Conservation (phyloP, 2,888 invertebrate species). For the Eupithecia subumbrata region DNA sequence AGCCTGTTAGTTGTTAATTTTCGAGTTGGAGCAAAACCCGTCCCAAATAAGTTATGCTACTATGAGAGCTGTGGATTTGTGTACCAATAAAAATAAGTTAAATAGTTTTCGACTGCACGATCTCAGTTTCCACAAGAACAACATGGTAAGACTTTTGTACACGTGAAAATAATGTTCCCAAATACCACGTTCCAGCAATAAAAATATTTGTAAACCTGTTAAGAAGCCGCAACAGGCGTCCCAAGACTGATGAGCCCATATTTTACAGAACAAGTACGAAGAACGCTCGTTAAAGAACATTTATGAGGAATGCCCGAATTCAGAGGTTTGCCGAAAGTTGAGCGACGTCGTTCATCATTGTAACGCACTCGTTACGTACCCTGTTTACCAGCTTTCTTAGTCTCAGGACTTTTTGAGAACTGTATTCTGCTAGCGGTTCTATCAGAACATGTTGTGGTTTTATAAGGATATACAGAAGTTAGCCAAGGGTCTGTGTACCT, state of each 20-base stretch:
- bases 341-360: not conserved
- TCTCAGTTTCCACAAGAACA: not conserved
- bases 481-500: too few relatives aligned
- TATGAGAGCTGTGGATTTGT: too few relatives aligned
- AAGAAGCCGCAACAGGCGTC: constrained; percentile 5
- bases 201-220: constrained; percentile 15
- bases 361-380: constrained; percentile 29
- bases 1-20: too few relatives aligned
- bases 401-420: not conserved
- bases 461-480: not conserved
- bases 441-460: too few relatives aligned
- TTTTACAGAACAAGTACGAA: constrained; percentile 25
- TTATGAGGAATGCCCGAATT: constrained; percentile 18
- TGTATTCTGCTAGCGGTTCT: not conserved
- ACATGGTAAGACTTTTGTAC: not conserved
- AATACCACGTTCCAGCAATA: constrained; percentile 14
- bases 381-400: not conserved
- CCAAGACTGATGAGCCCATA: constrained; percentile 23
- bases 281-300: constrained; percentile 20
- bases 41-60: too few relatives aligned
- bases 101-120: not conserved
- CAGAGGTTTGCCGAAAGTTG: constrained; percentile 19
- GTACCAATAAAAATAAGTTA: too few relatives aligned
- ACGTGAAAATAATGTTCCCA: constrained; percentile 7
- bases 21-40: too few relatives aligned